A percentile compares a stretch with the other conserved stretches of the same genome.
Conservation (phyloP, 2,113 vertebrate genomes). For the Neogale vison region DNA sequence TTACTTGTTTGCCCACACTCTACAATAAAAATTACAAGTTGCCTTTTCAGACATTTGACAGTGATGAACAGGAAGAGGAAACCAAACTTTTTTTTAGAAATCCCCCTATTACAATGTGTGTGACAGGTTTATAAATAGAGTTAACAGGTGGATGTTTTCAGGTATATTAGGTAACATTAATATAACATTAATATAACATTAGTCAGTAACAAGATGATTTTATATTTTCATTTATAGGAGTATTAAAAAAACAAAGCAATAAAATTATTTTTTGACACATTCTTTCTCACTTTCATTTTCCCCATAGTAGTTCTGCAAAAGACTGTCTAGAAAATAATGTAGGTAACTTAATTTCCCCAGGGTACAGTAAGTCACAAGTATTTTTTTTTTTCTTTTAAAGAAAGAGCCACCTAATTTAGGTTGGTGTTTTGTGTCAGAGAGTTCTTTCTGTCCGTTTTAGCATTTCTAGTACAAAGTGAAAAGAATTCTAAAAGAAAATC, state of each 20-base stretch:
- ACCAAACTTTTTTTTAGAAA: conserved; percentile 24
- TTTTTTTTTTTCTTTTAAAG: conserved; percentile 18
- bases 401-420: not conserved
- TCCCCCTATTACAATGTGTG: not conserved
- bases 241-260: conserved; percentile 20
- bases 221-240: not conserved
- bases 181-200: not conserved
- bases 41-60: not conserved
- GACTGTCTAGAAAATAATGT: not conserved
- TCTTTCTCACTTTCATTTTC: conserved; percentile 39
- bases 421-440: not conserved
- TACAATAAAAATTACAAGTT: conserved; percentile 12
- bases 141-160: not conserved
- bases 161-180: too few relatives aligned
- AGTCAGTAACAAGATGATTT: not conserved
- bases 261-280: conserved; percentile 20
- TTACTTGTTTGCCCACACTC: conserved; percentile 16
- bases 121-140: conserved; percentile 13
- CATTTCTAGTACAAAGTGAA: not conserved
- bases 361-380: not conserved
- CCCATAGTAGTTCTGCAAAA: not conserved
- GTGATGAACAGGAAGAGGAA: conserved; percentile 33
- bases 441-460: not conserved
- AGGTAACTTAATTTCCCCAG: not conserved
- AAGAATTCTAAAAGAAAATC: not conserved